Conservation (phyloP, 2,888 invertebrate genomes). For the Nomada ruficornis region DNA sequence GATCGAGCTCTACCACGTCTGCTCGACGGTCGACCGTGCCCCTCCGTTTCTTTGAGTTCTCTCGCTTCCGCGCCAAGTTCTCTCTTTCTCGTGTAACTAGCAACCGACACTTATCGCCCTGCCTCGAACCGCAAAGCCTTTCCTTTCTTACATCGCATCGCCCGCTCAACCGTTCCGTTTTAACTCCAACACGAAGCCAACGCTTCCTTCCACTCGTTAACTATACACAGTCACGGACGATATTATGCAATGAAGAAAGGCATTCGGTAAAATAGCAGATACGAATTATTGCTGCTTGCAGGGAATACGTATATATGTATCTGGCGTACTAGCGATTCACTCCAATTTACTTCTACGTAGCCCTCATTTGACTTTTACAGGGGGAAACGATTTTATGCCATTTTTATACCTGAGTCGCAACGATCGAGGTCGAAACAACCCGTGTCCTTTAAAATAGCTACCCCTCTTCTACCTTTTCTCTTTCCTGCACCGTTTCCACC, state of each 20-base stretch:
- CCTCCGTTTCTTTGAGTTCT: constrained; percentile 13
- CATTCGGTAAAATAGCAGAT: background rate
- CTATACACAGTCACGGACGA: constrained; percentile 6
- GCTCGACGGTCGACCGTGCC: constrained; percentile 38
- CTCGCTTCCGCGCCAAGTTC: constrained; percentile 9
- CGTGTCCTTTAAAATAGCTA: constrained; percentile 29
- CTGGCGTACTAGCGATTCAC: too few species aligned
- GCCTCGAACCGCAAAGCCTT: constrained; percentile 46
- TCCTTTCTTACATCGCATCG: constrained; percentile 44
- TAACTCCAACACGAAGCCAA: constrained; percentile 21
- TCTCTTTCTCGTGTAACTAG: constrained; percentile 37
- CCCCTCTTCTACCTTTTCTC: background rate
- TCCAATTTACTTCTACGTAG: background rate
- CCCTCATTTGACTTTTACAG: constrained; percentile 2
- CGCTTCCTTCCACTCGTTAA: constrained; percentile 36
- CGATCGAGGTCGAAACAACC: constrained; percentile 1
- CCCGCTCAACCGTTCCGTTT: constrained; percentile 27
- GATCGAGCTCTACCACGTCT: constrained; percentile 68
- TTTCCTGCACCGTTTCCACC: background rate
- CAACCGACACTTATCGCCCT: constrained; percentile 50
- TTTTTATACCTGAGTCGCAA: background rate
- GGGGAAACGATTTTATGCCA: constrained; percentile 10
- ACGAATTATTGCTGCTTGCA: too few species aligned
- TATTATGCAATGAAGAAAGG: constrained; percentile 51
- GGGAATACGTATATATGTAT: background rate